A percentile compares a stretch with the other conserved stretches of the same genome.
phyloP scores from a whole-genome alignment of 2,888 invertebrate genomes.

The Gryllus longicercus region DNA sequence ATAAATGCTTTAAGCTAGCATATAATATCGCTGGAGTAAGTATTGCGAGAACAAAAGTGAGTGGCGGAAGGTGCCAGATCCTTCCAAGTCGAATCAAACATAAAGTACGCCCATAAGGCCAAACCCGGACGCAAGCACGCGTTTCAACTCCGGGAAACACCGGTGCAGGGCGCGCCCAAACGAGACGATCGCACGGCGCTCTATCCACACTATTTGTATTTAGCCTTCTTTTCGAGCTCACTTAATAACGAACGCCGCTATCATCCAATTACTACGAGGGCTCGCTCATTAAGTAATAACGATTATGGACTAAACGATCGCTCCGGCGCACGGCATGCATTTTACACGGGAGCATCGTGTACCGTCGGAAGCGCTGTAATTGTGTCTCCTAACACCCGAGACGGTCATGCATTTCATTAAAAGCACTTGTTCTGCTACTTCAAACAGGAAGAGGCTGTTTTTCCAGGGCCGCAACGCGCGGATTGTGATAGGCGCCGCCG shows the following conservation, averaged over 20 bases:
- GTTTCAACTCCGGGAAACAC: too few species aligned
- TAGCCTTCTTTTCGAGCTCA: constrained; percentile 8
- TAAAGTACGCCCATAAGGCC: too few species aligned
- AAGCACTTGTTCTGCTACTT: neutral
- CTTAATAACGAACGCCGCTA: neutral
- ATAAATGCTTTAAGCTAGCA: too few species aligned
- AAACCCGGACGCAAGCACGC: too few species aligned
- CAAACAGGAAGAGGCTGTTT: constrained; percentile 3
- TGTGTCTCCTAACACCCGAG: constrained; percentile 11
- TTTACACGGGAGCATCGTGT: neutral
- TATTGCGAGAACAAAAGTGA: too few species aligned
- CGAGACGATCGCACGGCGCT: too few species aligned
- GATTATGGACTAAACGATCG: neutral
- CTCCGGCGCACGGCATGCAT: neutral
- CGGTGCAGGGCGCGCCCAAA: too few species aligned
- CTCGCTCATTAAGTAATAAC: constrained; percentile 9
- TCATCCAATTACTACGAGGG: neutral
- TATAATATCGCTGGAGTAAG: too few species aligned
- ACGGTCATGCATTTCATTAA: neutral
- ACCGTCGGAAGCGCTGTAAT: constrained; percentile 3
- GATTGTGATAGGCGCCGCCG: neutral
- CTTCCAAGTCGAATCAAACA: too few species aligned
- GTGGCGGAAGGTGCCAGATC: too few species aligned
- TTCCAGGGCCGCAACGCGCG: neutral
- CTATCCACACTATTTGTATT: neutral